Conservation (phyloP, 2,113 vertebrate genomes). For the Nanorana parkeri region DNA sequence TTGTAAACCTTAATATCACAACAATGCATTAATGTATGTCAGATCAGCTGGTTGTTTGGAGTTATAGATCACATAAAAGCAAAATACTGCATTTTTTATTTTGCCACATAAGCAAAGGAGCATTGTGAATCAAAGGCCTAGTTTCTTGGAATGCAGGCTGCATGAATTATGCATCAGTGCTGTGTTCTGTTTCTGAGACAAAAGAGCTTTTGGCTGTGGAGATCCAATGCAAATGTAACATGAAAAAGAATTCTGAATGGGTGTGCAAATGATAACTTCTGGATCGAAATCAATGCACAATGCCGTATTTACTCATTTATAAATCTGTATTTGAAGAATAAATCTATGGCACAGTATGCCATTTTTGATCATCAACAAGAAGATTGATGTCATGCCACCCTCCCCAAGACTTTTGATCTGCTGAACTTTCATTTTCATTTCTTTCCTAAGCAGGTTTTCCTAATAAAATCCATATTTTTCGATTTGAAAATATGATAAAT, state of each 20-base stretch:
- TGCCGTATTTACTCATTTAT: slow-evolving; percentile 47
- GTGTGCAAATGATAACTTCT: slow-evolving; percentile 47
- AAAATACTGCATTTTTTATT: slow-evolving; percentile 20
- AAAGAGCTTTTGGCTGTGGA: slow-evolving; percentile 45
- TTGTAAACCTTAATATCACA: not conserved
- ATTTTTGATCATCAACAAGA: slow-evolving; percentile 39
- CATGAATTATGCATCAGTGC: slow-evolving; percentile 46
- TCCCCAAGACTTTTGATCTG: slow-evolving; percentile 16
- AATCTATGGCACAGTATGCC: slow-evolving; percentile 39
- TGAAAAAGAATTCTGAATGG: slow-evolving; percentile 54
- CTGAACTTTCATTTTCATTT: slow-evolving; percentile 22
- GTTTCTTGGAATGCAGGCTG: slow-evolving; percentile 38
- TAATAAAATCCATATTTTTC: not conserved
- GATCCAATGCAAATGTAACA: slow-evolving; percentile 52
- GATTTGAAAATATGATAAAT: not conserved
- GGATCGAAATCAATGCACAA: slow-evolving; percentile 47
- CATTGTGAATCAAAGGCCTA: slow-evolving; percentile 40
- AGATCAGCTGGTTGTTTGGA: not conserved
- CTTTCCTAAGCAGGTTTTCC: slow-evolving; percentile 3
- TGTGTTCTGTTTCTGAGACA: slow-evolving; percentile 27
- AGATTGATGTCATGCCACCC: slow-evolving; percentile 23
- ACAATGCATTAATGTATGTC: not conserved
- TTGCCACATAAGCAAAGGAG: slow-evolving; percentile 15
- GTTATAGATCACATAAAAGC: not conserved
- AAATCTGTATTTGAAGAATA: slow-evolving; percentile 41